Percentiles rank a stretch among this genome's conserved stretches.
Conservation (phyloP, 2,888 invertebrate species). For the Epistrophella euchroma region DNA sequence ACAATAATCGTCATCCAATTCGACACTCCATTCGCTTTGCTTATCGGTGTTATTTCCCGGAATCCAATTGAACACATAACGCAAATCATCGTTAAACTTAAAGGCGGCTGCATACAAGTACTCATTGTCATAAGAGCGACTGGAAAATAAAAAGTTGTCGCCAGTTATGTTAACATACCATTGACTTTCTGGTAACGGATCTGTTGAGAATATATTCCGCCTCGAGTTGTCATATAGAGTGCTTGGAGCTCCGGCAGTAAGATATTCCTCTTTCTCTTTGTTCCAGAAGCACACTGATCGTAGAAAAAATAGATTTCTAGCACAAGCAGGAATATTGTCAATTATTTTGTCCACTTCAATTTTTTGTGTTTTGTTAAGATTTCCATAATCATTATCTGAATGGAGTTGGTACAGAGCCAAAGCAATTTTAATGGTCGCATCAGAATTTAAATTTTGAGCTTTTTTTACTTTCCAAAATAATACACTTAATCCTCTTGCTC, state of each 20-base stretch:
- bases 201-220: conserved; percentile 13
- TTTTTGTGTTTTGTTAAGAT: neutral
- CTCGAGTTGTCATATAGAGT: neutral
- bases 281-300: conserved; percentile 39
- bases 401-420: neutral
- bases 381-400: neutral
- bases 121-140: neutral
- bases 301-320: conserved; percentile 24
- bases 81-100: conserved; percentile 4
- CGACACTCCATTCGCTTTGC: conserved; percentile 28
- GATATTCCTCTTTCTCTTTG: conserved; percentile 13
- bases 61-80: conserved; percentile 41
- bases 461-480: conserved; percentile 9
- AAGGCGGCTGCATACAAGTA: conserved; percentile 32
- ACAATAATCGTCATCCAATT: conserved; percentile 22
- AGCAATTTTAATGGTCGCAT: conserved; percentile 8
- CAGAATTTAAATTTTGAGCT: neutral
- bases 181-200: conserved; percentile 10
- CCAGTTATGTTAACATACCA: neutral
- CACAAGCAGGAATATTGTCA: conserved; percentile 11
- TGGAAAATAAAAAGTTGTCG: conserved; percentile 11
- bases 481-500: neutral
- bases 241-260: neutral
- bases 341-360: neutral
- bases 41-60: conserved; percentile 19